phyloP scores from a whole-genome alignment of 2,888 invertebrate genomes.

The Euzetes globulus region DNA sequence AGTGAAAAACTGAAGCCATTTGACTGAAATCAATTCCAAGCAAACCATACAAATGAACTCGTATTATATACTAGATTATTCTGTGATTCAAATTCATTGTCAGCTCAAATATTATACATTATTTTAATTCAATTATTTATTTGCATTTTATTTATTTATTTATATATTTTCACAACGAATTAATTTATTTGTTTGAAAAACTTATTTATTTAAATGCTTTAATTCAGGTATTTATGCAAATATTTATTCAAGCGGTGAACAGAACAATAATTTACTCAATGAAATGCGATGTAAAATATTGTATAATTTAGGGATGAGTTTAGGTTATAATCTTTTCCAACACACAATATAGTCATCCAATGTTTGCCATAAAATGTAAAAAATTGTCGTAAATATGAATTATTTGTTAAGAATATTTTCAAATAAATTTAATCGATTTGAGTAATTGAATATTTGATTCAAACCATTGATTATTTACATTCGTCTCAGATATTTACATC shows the following conservation, averaged over 20 bases:
- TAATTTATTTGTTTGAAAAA: slow-evolving; percentile 1
- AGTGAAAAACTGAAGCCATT: too few relatives aligned
- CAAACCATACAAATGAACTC: too few relatives aligned
- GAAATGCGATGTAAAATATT: neutral
- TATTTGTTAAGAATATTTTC: neutral
- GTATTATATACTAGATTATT: too few relatives aligned
- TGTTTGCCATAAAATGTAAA: neutral
- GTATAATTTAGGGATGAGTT: neutral
- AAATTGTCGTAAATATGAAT: neutral
- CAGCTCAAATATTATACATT: neutral
- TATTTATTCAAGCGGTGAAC: neutral
- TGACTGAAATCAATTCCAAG: too few relatives aligned
- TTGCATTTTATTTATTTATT: neutral
- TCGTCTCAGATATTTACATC: neutral
- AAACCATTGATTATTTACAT: neutral
- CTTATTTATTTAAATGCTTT: slow-evolving; percentile 18
- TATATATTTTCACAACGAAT: slow-evolving; percentile 14
- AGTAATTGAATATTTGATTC: too few relatives aligned
- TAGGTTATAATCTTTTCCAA: neutral
- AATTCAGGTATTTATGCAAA: slow-evolving; percentile 6
- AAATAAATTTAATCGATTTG: too few relatives aligned
- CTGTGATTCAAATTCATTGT: neutral
- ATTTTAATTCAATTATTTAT: neutral
- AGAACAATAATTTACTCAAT: neutral
- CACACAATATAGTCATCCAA: neutral